phyloP scores from a whole-genome alignment of 2,113 vertebrate genomes.

The Anas platyrhynchos region DNA sequence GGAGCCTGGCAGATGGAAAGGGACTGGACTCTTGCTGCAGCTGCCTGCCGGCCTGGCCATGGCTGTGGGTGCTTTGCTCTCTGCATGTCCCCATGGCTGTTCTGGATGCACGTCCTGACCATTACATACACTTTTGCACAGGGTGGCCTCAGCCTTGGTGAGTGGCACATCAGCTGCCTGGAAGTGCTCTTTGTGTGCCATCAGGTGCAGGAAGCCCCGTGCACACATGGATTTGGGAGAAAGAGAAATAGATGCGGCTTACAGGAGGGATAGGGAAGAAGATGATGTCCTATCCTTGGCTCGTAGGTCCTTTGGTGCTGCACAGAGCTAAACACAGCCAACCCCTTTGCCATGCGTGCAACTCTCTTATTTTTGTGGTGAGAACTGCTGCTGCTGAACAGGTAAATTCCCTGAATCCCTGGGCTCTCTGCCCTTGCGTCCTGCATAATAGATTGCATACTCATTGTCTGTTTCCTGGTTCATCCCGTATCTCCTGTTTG shows the following conservation, averaged over 20 bases:
- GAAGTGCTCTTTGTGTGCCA: neutral
- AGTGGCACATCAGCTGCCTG: neutral
- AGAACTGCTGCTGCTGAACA: neutral
- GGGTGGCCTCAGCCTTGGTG: neutral
- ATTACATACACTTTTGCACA: neutral
- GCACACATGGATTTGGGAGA: neutral
- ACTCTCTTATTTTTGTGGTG: neutral
- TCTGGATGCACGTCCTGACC: neutral
- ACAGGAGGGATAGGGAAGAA: neutral
- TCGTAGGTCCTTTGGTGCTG: neutral
- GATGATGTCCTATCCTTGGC: neutral
- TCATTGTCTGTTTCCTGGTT: neutral
- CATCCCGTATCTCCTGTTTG: neutral
- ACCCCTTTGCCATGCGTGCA: neutral
- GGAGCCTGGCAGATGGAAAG: neutral
- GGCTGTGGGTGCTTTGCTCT: neutral
- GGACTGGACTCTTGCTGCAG: neutral
- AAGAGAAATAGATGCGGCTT: neutral
- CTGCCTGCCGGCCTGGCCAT: neutral
- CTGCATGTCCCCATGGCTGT: fast-evolving
- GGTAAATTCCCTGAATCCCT: neutral
- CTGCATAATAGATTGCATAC: neutral
- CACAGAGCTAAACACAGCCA: neutral
- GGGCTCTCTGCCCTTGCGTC: neutral
- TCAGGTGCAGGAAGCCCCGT: no score